Base-by-base conservation (phyloP, 2,888 invertebrate genomes). In the Mythimna impura region DNA sequence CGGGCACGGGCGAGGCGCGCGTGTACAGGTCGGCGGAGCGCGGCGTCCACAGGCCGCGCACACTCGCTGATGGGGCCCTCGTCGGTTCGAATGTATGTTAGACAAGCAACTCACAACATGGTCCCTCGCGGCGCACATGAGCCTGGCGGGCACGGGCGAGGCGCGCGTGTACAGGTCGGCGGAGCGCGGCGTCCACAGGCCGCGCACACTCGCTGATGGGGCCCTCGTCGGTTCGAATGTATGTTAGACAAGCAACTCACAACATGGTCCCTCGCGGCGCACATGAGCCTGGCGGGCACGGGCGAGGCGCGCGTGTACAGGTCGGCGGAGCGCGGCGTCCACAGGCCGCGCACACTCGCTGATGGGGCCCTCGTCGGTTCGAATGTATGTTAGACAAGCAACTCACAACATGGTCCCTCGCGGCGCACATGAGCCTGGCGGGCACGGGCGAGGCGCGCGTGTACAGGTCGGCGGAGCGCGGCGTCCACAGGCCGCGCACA, bases 1-100 rank as follows among this genome's bases (percentile, higher is more conserved):
- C 97, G 61, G 98, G 97, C 54, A 97, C 97, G 40, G 97, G 97
- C 54, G 98, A 97, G 57, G 97, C 96, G 36, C 97, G 97, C 3
- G 98, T 97, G 94, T 98, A 99, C 61, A 99, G 92, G n/a, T 98
- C 96, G 84, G 98, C 97, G 67, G 99, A 99, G 88, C 98, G 98
- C 7, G 98, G 97, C 57, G 99, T 97, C 99, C 99, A 99, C 92
- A 99, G 97, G 0, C 99, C 99, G 86, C 98, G 97, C 57, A 99
- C 98, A 25, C 25, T 25, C 25, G 25, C 25, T 25, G 25, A 25
- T 25, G 30, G 30, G 30, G 36, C 36, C 36, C 36, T 36, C 36
- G 40, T 40, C 9, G 40, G 40, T 10, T 9, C 9, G 2, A 8
- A 30, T 30, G 30, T 30, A 40, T 40, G 40, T 40, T 40, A 40